Conservation (phyloP, 2,888 invertebrate species). For the Drosophila emarginata region DNA sequence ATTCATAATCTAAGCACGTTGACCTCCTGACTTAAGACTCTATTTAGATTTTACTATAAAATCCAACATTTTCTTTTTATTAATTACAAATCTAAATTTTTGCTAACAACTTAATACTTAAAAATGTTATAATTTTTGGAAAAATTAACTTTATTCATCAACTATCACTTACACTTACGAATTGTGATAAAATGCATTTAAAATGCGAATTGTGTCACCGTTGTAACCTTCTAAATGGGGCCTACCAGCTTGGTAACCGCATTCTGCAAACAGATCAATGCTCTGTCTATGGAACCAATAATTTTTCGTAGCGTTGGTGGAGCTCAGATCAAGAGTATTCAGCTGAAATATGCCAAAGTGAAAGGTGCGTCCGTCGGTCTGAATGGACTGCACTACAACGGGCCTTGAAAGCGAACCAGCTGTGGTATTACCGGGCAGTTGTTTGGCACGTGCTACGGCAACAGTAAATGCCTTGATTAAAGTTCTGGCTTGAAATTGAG, state of each 20-base stretch:
- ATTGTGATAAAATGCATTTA: slow-evolving; percentile 91
- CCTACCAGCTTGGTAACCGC: slow-evolving; percentile 86
- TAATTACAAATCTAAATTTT: neutral
- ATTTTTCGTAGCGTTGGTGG: slow-evolving; percentile 84
- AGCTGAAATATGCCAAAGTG: slow-evolving; percentile 93
- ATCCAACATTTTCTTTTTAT: neutral
- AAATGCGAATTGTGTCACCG: slow-evolving; percentile 88
- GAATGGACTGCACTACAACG: slow-evolving; percentile 91
- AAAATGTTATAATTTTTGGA: neutral
- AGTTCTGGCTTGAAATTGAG: slow-evolving; percentile 88
- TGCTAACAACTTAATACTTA: neutral
- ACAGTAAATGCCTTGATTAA: slow-evolving; percentile 89
- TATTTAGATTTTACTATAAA: neutral
- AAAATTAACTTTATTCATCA: slow-evolving; percentile 10
- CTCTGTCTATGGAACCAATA: slow-evolving; percentile 89
- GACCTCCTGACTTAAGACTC: too few species aligned
- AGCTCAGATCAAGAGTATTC: slow-evolving; percentile 88
- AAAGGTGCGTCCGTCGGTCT: slow-evolving; percentile 89
- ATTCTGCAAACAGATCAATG: slow-evolving; percentile 86
- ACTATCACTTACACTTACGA: too few species aligned
- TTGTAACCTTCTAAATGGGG: slow-evolving; percentile 90
- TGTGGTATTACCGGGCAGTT: slow-evolving; percentile 85
- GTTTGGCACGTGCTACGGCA: slow-evolving; percentile 90
- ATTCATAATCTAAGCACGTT: too few species aligned
- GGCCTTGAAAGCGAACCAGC: slow-evolving; percentile 86